Evolutionary conservation across 2,797 vertebrate genomes (phyloP).

Genomic region (Acrocephalus scirpaceus): DNA sequence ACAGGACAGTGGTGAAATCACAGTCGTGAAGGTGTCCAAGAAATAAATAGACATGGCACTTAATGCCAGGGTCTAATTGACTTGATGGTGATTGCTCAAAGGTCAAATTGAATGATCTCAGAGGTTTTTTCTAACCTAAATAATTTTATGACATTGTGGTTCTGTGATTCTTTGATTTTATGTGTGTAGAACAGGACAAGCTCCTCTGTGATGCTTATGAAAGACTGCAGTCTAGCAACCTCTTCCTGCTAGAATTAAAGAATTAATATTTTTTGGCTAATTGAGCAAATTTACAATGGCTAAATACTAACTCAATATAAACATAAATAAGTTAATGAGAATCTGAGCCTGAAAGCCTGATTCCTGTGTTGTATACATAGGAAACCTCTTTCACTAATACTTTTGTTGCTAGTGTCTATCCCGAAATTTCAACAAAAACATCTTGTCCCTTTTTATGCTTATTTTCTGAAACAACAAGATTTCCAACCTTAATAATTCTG

Average conservation of each 20-base stretch:
- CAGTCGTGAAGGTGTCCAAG: fast-evolving
- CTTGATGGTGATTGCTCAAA: background rate
- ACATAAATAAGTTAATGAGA: background rate
- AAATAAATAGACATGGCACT: background rate
- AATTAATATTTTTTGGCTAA: background rate
- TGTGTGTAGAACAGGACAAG: background rate
- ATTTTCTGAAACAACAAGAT: background rate
- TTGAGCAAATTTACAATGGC: background rate
- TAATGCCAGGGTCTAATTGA: background rate
- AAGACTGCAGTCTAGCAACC: background rate
- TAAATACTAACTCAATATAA: background rate
- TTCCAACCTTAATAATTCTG: background rate
- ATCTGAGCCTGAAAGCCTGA: fast-evolving
- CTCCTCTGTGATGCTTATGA: background rate
- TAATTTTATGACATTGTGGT: background rate
- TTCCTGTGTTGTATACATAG: background rate
- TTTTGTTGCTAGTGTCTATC: background rate
- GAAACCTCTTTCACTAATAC: background rate
- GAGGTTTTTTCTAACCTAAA: background rate
- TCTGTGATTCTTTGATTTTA: background rate
- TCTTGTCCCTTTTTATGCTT: background rate
- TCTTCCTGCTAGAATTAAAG: background rate
- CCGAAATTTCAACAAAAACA: background rate
- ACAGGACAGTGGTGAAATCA: too few relatives aligned
- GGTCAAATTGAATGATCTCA: background rate